A percentile compares a stretch with the other conserved stretches of the same genome.
Conservation (phyloP, 2,113 vertebrate species). For the Labrus mixtus region DNA sequence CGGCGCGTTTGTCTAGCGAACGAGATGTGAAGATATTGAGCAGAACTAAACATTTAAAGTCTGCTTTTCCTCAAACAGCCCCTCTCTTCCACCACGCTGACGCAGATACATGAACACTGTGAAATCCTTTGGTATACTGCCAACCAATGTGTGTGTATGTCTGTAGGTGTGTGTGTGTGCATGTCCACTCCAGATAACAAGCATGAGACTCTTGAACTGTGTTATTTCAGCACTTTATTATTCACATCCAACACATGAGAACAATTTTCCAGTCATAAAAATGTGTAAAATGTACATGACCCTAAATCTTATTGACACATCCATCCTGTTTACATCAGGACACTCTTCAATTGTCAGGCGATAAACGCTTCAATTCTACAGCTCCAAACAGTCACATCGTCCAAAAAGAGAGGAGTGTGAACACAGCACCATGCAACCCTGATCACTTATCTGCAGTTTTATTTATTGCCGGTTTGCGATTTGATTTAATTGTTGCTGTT, state of each 20-base stretch:
- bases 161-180: constrained; percentile 8
- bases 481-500: constrained; percentile 22
- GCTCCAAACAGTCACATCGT: constrained; percentile 1
- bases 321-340: constrained; percentile 24
- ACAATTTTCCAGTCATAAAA: constrained; percentile 46
- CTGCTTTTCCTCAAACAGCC: constrained; percentile 60
- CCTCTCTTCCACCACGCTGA: constrained; percentile 59
- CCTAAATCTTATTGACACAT: not conserved
- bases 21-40: constrained; percentile 46
- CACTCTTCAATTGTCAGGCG: constrained; percentile 10
- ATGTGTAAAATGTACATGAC: not conserved
- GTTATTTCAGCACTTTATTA: constrained; percentile 25
- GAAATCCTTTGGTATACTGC: constrained; percentile 51
- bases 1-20: constrained; percentile 8
- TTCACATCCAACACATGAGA: constrained; percentile 38
- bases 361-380: constrained; percentile 19
- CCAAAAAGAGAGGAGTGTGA: not conserved
- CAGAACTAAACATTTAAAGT: constrained; percentile 58
- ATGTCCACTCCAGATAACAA: constrained; percentile 22
- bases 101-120: constrained; percentile 53
- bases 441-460: not conserved
- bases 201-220: constrained; percentile 6
- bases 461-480: not conserved
- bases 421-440: not conserved
- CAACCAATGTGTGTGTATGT: constrained; percentile 15